phyloP scores from a whole-genome alignment of 2,797 vertebrate species.

The Hyperoplus lanceolatus region DNA sequence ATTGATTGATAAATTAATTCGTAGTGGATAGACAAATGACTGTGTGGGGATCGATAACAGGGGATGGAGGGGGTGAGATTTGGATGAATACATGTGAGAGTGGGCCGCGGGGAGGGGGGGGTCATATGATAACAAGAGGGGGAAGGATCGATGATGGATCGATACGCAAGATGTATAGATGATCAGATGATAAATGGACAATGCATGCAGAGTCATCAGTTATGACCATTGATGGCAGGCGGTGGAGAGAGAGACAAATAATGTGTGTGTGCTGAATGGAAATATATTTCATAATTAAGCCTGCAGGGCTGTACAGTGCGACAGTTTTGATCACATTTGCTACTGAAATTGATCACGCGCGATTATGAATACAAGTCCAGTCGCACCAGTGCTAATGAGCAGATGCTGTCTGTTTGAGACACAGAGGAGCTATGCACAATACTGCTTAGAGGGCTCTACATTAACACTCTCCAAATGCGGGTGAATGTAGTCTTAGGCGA shows the following conservation, averaged over 20 bases:
- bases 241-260: conserved; percentile 25
- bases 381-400: no score
- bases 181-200: conserved; percentile 62
- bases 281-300: no score
- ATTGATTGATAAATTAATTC: conserved; percentile 59
- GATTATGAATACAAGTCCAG: no score
- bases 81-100: conserved; percentile 55
- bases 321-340: no score
- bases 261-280: no score
- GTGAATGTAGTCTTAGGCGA: no score
- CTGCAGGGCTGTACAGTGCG: no score
- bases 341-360: no score
- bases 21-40: conserved; percentile 58
- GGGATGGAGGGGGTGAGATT: conserved; percentile 56
- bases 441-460: no score
- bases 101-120: conserved; percentile 35
- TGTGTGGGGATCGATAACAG: conserved; percentile 56
- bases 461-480: no score
- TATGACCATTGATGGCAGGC: conserved; percentile 49
- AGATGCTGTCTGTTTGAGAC: no score
- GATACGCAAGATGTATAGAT: conserved; percentile 58
- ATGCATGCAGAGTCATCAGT: conserved; percentile 46
- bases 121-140: conserved; percentile 68
- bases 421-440: no score
- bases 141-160: conserved; percentile 64